phyloP scores from a whole-genome alignment of 1,140 invertebrate genomes.

The Artemia franciscana region DNA sequence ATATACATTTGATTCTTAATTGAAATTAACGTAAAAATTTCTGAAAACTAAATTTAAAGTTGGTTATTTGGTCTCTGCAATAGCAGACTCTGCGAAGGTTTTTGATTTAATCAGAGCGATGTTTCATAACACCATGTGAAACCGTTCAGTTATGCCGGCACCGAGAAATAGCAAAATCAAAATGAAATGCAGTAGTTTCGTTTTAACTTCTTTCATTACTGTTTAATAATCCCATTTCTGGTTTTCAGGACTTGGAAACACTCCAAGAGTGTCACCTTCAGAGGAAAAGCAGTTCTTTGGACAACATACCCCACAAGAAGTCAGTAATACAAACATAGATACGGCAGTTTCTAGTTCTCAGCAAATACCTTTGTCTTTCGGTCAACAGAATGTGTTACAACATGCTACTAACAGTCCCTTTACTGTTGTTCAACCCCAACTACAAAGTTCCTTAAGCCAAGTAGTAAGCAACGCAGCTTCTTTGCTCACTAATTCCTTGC shows the following conservation, averaged over 20 bases:
- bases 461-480: background rate
- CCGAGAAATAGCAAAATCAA: background rate
- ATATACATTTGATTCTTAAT: constrained; percentile 9
- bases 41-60: no score
- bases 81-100: no score
- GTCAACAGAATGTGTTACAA: constrained; percentile 1
- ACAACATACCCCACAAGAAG: constrained; percentile 9
- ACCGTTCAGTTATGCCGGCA: no score
- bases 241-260: constrained; percentile 18
- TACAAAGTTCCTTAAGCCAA: background rate
- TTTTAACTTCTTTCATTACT: background rate
- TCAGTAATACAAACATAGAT: constrained; percentile 1
- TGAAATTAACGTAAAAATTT: background rate
- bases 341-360: constrained; percentile 12
- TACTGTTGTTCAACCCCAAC: constrained; percentile 2
- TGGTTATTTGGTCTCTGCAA: no score
- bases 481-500: background rate
- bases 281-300: constrained; percentile 17
- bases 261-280: constrained; percentile 20
- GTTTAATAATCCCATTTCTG: background rate
- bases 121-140: no score
- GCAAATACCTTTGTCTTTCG: constrained; percentile 12
- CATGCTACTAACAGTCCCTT: background rate
- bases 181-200: background rate
- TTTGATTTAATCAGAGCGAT: no score